phyloP scores from a whole-genome alignment of 2,113 vertebrate genomes.

The Telmatochromis bifrenatus region DNA sequence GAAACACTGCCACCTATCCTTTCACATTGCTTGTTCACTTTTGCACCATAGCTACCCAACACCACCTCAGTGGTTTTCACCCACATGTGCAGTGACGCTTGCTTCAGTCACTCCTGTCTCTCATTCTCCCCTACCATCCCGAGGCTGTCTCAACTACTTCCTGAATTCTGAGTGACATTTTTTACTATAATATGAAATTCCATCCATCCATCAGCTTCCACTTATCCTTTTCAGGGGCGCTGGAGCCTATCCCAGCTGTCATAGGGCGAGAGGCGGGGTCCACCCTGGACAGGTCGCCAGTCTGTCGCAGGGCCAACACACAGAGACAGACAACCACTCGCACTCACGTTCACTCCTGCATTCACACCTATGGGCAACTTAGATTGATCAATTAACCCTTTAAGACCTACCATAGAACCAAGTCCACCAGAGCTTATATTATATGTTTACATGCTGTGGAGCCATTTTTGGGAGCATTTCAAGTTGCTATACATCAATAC shows the following conservation, averaged over 20 bases:
- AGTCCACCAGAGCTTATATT: too few species aligned
- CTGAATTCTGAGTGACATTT: neutral
- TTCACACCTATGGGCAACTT: neutral
- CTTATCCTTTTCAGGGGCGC: neutral
- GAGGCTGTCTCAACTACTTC: neutral
- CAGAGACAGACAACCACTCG: fast-evolving
- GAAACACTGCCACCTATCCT: neutral
- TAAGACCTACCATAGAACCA: too few species aligned
- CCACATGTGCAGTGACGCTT: neutral
- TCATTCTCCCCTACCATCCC: neutral
- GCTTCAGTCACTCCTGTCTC: neutral
- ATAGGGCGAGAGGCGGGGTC: fast-evolving
- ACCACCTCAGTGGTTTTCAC: neutral
- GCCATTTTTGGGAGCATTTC: too few species aligned
- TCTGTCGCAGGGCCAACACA: neutral
- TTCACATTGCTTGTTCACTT: neutral
- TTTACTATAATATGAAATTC: neutral
- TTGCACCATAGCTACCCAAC: neutral
- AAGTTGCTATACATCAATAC: too few species aligned
- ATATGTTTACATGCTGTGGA: too few species aligned
- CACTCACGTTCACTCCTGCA: neutral
- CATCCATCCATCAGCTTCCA: neutral
- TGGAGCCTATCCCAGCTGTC: neutral
- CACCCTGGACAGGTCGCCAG: neutral
- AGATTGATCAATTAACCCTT: too few species aligned